Evolutionary conservation across 2,888 invertebrate species (phyloP).

Genomic region (Polydrusus cervinus): DNA sequence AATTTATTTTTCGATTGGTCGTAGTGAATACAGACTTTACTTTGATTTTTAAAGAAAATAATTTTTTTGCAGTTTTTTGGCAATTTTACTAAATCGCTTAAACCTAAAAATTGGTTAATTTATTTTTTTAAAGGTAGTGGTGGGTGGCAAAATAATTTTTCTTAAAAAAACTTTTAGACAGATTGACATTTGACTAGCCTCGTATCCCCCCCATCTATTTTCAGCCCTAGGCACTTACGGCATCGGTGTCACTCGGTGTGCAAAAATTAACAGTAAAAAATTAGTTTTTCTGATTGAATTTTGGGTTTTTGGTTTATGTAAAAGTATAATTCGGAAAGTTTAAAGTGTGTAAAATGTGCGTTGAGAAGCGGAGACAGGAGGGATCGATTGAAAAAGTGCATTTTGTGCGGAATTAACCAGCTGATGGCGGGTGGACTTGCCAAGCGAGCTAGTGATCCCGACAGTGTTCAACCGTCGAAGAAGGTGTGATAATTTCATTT

Average conservation of each 20-base stretch:
- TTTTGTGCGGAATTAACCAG: slow-evolving; percentile 71
- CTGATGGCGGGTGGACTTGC: slow-evolving; percentile 72
- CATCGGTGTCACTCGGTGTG: slow-evolving; percentile 76
- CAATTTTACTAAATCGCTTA: background rate
- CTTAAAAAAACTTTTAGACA: background rate
- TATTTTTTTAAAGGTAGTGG: background rate
- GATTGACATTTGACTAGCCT: slow-evolving; percentile 43
- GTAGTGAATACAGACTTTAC: slow-evolving; percentile 24
- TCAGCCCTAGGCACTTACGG: slow-evolving; percentile 83
- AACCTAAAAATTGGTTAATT: background rate
- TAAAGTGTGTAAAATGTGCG: slow-evolving; percentile 72
- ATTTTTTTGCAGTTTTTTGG: background rate
- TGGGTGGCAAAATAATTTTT: background rate
- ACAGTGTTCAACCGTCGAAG: slow-evolving; percentile 59
- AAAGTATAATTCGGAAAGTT: slow-evolving; percentile 50
- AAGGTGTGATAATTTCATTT: slow-evolving; percentile 55
- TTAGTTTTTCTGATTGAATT: slow-evolving; percentile 51
- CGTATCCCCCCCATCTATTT: slow-evolving; percentile 77
- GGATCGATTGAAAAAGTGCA: slow-evolving; percentile 75
- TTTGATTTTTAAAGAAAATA: background rate
- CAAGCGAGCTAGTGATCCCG: slow-evolving; percentile 68
- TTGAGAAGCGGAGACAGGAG: slow-evolving; percentile 72
- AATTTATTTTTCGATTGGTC: slow-evolving; percentile 36
- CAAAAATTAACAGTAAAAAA: slow-evolving; percentile 76
- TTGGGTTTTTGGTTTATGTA: slow-evolving; percentile 47